Base-by-base conservation (phyloP, 2,888 invertebrate species). In the Melanostoma mellinum region DNA sequence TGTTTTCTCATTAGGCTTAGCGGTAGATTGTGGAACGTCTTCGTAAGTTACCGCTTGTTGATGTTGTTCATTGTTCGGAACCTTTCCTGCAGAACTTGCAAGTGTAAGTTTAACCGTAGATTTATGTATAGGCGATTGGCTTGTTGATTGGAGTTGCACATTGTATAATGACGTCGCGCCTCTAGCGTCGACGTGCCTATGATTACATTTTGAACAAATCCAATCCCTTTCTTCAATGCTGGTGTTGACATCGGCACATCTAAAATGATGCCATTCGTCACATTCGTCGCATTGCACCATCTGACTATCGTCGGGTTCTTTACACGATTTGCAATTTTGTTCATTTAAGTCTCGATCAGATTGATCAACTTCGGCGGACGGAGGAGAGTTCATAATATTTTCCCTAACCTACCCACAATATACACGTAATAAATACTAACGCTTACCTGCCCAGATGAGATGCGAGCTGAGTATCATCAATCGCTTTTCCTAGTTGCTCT, bases 271-370 rank as follows among this genome's bases (percentile, higher is more conserved):
- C 32, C 48, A 50, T 2, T 32, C 48, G 32, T 32, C 48, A 50
- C 48, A 50, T 6, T 50, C 48, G 32, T 50, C 32, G 8, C 48
- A 50, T 50, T 50, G 48, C 6, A 48, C 48, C 20, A 48, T 48
- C 6, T 48, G 48, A 5, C 48, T 48, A 30, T 48, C 6, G 5
- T 48, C 48, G 48, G 20, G 9, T 6, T 48, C 48, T 2, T 48
- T 48, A 20, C 48, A 48, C 30, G 48, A 50, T 32, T 50, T 3
- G 32, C 48, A 50, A 6, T 6, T 50, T 32, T 50, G 48, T 20
- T 4, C 6, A 32, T 50, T 20, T 30, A 30, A 30, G 4, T 50
- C 4, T 0, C 2, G 6, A 32, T 32, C 32, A 20, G 20, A 20
- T 20, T 20, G 20, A 20, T 20, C 20, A 20, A 20, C 20, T 20